Conservation (phyloP, 2,113 vertebrate species). For the Chinchilla lanigera region DNA sequence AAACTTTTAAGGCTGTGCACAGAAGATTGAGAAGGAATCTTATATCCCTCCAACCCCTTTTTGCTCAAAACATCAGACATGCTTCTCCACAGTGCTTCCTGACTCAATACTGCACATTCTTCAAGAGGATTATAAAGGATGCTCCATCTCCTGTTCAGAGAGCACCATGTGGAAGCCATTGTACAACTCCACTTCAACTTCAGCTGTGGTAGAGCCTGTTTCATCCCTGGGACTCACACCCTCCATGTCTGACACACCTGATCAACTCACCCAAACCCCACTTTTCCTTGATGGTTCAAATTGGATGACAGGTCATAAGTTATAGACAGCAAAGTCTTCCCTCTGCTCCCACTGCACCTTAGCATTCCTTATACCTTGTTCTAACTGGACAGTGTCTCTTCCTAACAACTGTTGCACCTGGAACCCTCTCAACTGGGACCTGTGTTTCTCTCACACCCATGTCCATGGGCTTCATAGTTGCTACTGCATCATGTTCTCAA, state of each 20-base stretch:
- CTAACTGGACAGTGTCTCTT: background rate
- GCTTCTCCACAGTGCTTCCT: background rate
- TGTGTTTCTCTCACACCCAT: background rate
- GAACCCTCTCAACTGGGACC: background rate
- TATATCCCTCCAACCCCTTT: background rate
- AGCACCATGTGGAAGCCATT: background rate
- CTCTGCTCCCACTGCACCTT: background rate
- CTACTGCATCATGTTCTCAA: background rate
- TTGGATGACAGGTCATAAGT: background rate
- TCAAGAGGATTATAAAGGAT: fast-evolving
- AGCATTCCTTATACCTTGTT: background rate
- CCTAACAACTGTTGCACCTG: background rate
- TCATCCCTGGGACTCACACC: background rate
- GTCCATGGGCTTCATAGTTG: background rate
- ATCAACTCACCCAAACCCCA: background rate
- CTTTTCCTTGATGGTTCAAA: background rate
- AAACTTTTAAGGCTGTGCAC: background rate
- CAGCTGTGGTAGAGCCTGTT: fast-evolving
- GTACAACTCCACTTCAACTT: background rate
- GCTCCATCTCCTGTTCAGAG: background rate
- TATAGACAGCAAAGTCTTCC: background rate
- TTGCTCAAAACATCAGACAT: background rate
- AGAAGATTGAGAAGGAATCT: background rate
- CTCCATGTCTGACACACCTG: background rate
- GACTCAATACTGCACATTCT: background rate